Evolutionary conservation across 2,113 vertebrate genomes (phyloP).

Genomic region (Percina caprodes): DNA sequence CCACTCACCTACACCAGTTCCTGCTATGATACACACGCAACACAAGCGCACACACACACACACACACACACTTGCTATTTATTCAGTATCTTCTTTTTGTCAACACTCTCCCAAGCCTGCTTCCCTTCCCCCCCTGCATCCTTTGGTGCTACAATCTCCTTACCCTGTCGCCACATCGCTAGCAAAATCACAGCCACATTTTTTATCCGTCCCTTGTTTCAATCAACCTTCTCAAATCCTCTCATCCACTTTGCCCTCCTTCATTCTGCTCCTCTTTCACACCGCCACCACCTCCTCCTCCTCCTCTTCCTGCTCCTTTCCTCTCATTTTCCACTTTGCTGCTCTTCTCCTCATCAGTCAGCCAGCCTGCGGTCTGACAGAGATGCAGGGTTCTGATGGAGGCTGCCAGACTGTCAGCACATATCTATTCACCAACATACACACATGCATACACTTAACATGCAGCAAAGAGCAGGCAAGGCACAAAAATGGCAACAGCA

Average conservation of each 20-base stretch:
- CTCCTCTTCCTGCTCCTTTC: constrained; percentile 36
- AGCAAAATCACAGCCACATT: neutral
- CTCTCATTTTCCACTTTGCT: constrained; percentile 65
- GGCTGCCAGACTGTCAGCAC: constrained; percentile 71
- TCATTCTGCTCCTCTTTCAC: constrained; percentile 28
- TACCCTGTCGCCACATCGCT: constrained; percentile 16
- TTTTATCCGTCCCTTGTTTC: neutral
- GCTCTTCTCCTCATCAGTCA: constrained; percentile 69
- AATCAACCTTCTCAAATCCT: constrained; percentile 26
- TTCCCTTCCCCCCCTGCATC: neutral
- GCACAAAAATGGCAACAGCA: neutral
- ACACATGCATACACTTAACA: constrained; percentile 53
- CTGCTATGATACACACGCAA: constrained; percentile 17
- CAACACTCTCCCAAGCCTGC: neutral
- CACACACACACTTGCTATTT: constrained; percentile 17
- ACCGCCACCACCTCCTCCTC: constrained; percentile 23
- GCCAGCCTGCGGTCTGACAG: constrained; percentile 60
- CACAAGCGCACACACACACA: constrained; percentile 35
- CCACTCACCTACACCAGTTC: constrained; percentile 59
- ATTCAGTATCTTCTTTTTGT: constrained; percentile 16
- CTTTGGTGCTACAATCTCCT: constrained; percentile 21
- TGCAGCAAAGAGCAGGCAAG: constrained; percentile 35
- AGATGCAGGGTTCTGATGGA: constrained; percentile 64
- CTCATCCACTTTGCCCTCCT: constrained; percentile 23
- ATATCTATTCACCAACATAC: constrained; percentile 63